A percentile compares a stretch with the other conserved stretches of the same genome.
Evolutionary conservation across 2,888 invertebrate species (phyloP).

Genomic region (Cyaniris semiargus): DNA sequence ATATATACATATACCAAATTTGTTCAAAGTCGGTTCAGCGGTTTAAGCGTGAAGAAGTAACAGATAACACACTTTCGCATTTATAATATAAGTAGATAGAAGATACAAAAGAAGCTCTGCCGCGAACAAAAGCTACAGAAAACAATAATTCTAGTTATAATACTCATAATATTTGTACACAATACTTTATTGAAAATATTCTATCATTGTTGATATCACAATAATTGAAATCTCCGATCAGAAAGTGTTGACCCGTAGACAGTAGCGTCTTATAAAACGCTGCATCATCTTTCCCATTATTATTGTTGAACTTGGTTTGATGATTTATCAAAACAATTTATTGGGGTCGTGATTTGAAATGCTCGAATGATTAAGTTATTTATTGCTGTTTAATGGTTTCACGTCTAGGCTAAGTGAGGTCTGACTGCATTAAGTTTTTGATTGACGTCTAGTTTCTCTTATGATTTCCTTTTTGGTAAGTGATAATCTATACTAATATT

Average conservation of each 20-base stretch:
- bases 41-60: too few species aligned
- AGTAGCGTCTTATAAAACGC: neutral
- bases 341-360: neutral
- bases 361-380: neutral
- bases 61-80: too few species aligned
- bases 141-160: neutral
- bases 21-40: too few species aligned
- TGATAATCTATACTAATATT: too few species aligned
- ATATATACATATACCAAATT: too few species aligned
- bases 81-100: too few species aligned
- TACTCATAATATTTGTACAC: neutral
- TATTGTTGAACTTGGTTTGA: conserved; percentile 10
- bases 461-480: neutral
- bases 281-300: neutral
- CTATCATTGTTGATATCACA: conserved; percentile 8
- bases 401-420: neutral
- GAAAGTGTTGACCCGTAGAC: conserved; percentile 20
- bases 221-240: conserved; percentile 5
- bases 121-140: neutral
- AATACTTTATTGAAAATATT: neutral
- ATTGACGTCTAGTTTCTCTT: neutral
- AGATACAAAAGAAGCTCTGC: neutral
- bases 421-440: neutral
- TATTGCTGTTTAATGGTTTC: neutral
- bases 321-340: conserved; percentile 16